Conservation (phyloP, 2,888 invertebrate genomes). For the Sarcophaga variegata region DNA sequence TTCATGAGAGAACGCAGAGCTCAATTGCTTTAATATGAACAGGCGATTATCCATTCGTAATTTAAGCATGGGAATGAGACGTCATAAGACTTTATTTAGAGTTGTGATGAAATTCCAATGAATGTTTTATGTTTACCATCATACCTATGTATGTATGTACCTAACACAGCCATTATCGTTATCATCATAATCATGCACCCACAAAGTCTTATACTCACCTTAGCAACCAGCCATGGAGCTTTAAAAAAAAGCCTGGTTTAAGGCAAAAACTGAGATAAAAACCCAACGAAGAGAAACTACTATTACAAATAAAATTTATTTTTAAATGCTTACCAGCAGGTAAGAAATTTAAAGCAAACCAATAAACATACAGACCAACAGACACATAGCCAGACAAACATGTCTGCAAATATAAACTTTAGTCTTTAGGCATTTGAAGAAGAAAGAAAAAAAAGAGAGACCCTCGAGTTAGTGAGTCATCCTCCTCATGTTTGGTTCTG, state of each 20-base stretch:
- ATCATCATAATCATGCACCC: not conserved
- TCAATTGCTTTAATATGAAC: too few relatives aligned
- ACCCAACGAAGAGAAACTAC: not conserved
- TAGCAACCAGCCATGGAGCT: slow-evolving; percentile 7
- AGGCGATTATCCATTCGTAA: not conserved
- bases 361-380: too few relatives aligned
- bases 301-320: slow-evolving; percentile 17
- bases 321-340: slow-evolving; percentile 35
- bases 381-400: not conserved
- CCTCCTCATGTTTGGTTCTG: slow-evolving; percentile 6
- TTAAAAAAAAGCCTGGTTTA: not conserved
- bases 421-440: not conserved
- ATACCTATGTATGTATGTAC: too few relatives aligned
- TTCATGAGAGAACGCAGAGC: too few relatives aligned
- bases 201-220: slow-evolving; percentile 1
- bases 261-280: not conserved
- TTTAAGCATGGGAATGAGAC: not conserved
- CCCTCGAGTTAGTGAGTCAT: slow-evolving; percentile 30
- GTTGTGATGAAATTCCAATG: slow-evolving; percentile 57
- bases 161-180: too few relatives aligned
- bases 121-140: slow-evolving; percentile 24
- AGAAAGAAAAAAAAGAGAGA: not conserved
- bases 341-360: slow-evolving; percentile 13
- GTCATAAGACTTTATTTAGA: slow-evolving; percentile 50
- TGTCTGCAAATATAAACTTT: not conserved